These are phyloP conservation scores for Drosophila rufa DNA, from an alignment of 1,140 invertebrate species.

Conservation along the genomic window DNA sequence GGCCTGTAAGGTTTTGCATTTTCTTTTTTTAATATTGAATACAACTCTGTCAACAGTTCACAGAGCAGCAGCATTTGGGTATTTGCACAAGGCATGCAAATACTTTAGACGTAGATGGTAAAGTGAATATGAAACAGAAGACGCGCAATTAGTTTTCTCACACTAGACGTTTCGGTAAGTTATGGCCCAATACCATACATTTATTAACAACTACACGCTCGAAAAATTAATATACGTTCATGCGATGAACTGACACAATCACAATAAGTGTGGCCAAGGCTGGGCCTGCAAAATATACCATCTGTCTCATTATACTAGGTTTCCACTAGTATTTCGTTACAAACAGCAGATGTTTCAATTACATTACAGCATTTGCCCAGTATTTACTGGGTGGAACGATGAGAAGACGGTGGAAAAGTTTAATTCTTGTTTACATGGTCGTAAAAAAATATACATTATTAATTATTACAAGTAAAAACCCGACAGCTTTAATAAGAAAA, in stretches of 20 bases:
- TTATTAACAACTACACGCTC: conserved; percentile 18
- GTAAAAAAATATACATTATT: no score
- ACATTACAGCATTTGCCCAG: neutral
- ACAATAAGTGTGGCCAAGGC: neutral
- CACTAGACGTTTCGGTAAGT: conserved; percentile 13
- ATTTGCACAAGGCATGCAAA: neutral
- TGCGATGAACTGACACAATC: conserved; percentile 15
- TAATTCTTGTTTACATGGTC: neutral
- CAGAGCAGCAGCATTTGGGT: conserved; percentile 2
- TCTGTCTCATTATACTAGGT: neutral
- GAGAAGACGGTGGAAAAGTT: neutral
- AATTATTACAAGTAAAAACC: no score
- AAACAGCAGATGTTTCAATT: neutral
- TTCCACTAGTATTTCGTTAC: neutral
- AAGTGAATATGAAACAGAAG: neutral
- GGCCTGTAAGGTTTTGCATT: conserved; percentile 8
- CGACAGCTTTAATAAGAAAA: no score
- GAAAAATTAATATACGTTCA: conserved; percentile 14
- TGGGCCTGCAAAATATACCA: neutral
- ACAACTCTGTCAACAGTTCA: conserved; percentile 21
- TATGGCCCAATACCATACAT: conserved; percentile 12
- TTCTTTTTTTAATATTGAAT: neutral
- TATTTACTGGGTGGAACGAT: neutral
- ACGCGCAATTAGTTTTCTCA: conserved; percentile 12
- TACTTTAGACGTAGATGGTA: neutral